Evolutionary conservation across 2,888 invertebrate genomes (phyloP), one percentile per base, ranked within the genome.

Genomic region (Drosophila buzzatii): DNA sequence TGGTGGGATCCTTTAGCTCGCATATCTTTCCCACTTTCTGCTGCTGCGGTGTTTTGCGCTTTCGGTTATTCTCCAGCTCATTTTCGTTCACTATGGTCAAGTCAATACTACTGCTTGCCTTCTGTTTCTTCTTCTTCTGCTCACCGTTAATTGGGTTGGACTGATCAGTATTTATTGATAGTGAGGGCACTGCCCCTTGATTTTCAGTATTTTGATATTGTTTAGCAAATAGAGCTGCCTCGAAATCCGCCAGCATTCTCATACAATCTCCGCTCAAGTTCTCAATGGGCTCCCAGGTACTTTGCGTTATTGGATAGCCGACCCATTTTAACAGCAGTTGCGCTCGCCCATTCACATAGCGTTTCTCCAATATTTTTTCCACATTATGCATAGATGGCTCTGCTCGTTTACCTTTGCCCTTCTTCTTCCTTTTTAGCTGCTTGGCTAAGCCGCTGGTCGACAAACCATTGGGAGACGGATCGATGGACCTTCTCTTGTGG

Each of bases 241-340:
- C 73, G 18, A 55, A 87, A 1, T 79, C 67, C 0, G 64, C 61
- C 0, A 84, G n/a, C 20, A 84, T 31, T 0, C 3, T 8, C 35
- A 69, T 20, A 35, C 69, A 70, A 6, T 68, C 61, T 3, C 39
- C 41, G n/a, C 9, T 45, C 1, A 89, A n/a, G 12, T 67, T 58
- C 8, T 73, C 69, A 14, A 71, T 39, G 9, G 70, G 68, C 47
- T 81, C 89, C 85, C 85, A 85, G 1, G 79, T 72, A 20, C 47
- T 72, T 1, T 72, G 39, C 3, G 49, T 14, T 0, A 16, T 0
- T 0, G 73, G 27, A 20, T 49, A 76, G 2, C 55, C 75, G 0
- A 7, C 0, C 89, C 89, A 85, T 10, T 74, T 76, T 0, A 85
- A 5, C 2, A 59, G 47, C 0, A 74, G 31, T 5, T 79, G 68